Base-by-base conservation (phyloP, 2,888 invertebrate genomes). In the Troilus luridus region DNA sequence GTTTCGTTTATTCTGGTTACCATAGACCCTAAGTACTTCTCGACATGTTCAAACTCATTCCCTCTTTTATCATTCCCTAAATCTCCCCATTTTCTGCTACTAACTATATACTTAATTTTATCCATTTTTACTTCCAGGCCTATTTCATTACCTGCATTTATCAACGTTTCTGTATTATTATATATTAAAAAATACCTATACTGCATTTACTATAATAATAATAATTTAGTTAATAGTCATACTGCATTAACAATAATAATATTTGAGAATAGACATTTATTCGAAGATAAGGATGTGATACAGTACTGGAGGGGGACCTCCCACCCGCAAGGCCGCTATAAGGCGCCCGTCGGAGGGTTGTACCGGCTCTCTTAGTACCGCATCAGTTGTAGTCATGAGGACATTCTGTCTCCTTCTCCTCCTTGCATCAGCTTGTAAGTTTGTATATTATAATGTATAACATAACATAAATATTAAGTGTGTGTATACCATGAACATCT, bases 301-400 rank as follows among this genome's bases (percentile, higher is more conserved):
- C 12, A 9, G 41, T 10, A n/a, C 56, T 85, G 85, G 85, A 85
- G 85, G 81, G 72, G 85, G 85, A 8, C 11, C 85, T 56, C 56
- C 85, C 85, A 56, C 56, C 85, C 54, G 56, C n/a, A 85, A 85
- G 56, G 85, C 56, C 56, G 54, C 56, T 85, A 85, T 85, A 85
- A 85, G 85, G 85, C 85, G 85, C 85, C 54, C 56, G 56, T 56
- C 8, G 56, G 85, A 85, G 85, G 56, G 85, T 85, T 58, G 56
- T n/a, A 85, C 85, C 54, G 85, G 56, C 85, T 67, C 72, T 77
- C 21, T 56, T 56, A 81, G 81, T 81, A 54, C 27, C 72, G 12
- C 41, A 58, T 85, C 85, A 54, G 56, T 56, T 85, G 54, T 21
- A 85, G 85, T 85, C 85, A 85, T 85, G 85, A 85, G 56, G 56